phyloP scores from a whole-genome alignment of 2,888 invertebrate species.

The Gari tellinella region DNA sequence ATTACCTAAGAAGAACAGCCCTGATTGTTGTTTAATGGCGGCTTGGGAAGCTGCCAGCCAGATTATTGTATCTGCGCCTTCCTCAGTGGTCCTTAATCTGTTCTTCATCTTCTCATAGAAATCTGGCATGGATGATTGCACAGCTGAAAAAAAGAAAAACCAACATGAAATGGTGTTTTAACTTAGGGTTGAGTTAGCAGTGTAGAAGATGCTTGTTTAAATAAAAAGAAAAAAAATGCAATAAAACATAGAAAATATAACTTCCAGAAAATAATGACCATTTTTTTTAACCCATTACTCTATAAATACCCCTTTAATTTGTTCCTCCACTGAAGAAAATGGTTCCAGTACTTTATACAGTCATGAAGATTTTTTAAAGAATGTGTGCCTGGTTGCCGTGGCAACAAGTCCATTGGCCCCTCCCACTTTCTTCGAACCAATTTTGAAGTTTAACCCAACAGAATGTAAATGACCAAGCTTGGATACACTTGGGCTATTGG shows the following conservation, averaged over 20 bases:
- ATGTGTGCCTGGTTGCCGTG: too few species aligned
- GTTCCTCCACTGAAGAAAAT: too few species aligned
- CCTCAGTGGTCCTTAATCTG: slow-evolving; percentile 83
- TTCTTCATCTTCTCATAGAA: slow-evolving; percentile 85
- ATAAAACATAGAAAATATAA: neutral
- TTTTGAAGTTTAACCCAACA: too few species aligned
- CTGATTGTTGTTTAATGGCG: slow-evolving; percentile 7
- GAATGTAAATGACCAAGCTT: too few species aligned
- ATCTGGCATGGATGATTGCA: slow-evolving; percentile 80
- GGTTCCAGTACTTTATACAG: too few species aligned
- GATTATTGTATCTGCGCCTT: slow-evolving; percentile 85
- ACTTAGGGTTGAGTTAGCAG: too few species aligned
- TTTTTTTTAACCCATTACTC: neutral
- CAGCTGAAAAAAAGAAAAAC: slow-evolving; percentile 71
- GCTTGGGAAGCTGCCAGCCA: slow-evolving; percentile 85
- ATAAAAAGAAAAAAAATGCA: neutral
- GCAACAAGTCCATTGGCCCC: too few species aligned
- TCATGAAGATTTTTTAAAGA: too few species aligned
- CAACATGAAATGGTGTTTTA: too few species aligned
- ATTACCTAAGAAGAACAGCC: neutral
- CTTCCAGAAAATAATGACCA: neutral
- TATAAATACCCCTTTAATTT: neutral
- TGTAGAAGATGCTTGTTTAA: neutral
- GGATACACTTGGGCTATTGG: too few species aligned
- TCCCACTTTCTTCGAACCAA: too few species aligned